Percentiles rank a stretch among this genome's conserved stretches.
phyloP scores from a whole-genome alignment of 2,797 vertebrate species.

The Uromys caudimaculatus region DNA sequence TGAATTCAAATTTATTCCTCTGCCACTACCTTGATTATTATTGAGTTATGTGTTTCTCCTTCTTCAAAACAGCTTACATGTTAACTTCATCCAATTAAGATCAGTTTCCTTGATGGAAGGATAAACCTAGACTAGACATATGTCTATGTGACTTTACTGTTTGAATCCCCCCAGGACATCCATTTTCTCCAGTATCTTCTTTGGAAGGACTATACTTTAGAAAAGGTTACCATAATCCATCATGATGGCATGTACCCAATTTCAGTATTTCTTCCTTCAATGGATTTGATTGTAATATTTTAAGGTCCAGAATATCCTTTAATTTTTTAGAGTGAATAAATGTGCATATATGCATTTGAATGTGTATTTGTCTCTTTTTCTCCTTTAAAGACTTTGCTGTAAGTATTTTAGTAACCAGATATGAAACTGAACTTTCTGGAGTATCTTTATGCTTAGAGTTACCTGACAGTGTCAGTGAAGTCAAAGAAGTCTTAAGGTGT shows the following conservation, averaged over 20 bases:
- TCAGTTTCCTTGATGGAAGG: not conserved
- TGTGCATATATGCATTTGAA: not conserved
- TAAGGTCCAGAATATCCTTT: not conserved
- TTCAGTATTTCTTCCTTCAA: not conserved
- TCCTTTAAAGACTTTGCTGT: conserved; percentile 5
- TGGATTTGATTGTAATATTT: conserved; percentile 24
- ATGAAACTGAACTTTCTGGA: not conserved
- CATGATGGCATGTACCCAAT: not conserved
- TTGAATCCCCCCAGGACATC: not conserved
- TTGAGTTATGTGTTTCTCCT: not conserved
- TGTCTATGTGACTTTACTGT: not conserved
- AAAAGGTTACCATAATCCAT: rapidly evolving
- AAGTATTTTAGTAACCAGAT: not conserved
- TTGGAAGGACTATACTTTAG: not conserved
- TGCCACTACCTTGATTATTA: not conserved
- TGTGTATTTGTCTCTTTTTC: conserved; percentile 47
- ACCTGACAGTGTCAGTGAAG: not conserved
- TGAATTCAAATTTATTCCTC: not conserved
- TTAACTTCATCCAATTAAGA: not conserved
- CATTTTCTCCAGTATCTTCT: not conserved
- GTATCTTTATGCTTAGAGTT: not conserved
- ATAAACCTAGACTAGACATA: not conserved
- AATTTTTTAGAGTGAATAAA: not conserved
- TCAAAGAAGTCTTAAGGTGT: not conserved
- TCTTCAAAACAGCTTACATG: not conserved